Conservation (phyloP, 2,797 vertebrate species). For the Liasis olivaceus region DNA sequence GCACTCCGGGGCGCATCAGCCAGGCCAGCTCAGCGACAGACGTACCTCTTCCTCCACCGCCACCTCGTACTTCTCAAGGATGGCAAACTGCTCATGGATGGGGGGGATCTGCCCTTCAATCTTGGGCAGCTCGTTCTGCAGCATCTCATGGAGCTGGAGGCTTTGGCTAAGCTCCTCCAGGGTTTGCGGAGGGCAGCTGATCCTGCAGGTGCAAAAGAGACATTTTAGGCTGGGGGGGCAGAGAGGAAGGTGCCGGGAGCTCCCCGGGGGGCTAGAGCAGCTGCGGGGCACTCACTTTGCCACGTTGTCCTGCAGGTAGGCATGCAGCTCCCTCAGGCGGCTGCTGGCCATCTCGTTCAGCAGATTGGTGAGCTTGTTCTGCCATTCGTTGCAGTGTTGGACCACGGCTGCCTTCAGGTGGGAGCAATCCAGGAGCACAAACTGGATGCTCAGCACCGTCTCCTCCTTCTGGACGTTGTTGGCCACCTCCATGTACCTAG, state of each 20-base stretch:
- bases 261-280: not conserved
- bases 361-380: slow-evolving; percentile 85
- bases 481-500: slow-evolving; percentile 86
- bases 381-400: slow-evolving; percentile 89
- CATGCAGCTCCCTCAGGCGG: slow-evolving; percentile 77
- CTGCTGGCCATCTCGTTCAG: slow-evolving; percentile 80
- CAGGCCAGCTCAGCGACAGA: rapidly evolving
- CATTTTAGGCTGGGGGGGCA: too few species aligned
- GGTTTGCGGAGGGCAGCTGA: slow-evolving; percentile 75
- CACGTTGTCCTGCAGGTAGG: slow-evolving; percentile 75
- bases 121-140: slow-evolving; percentile 75
- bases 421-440: slow-evolving; percentile 85
- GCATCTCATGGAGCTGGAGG: slow-evolving; percentile 77
- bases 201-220: slow-evolving; percentile 50
- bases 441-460: slow-evolving; percentile 81
- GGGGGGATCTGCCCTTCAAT: slow-evolving; percentile 78
- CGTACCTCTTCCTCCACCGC: slow-evolving; percentile 77
- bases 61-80: slow-evolving; percentile 86
- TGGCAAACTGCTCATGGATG: slow-evolving; percentile 85
- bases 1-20: too few species aligned
- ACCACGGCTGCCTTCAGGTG: slow-evolving; percentile 84
- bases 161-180: slow-evolving; percentile 76
- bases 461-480: slow-evolving; percentile 88
- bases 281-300: slow-evolving; percentile 68
- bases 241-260: not conserved